These are phyloP conservation scores for Tricholauxania praeusta DNA, from an alignment of 2,888 invertebrate genomes.

Conservation along the genomic window DNA sequence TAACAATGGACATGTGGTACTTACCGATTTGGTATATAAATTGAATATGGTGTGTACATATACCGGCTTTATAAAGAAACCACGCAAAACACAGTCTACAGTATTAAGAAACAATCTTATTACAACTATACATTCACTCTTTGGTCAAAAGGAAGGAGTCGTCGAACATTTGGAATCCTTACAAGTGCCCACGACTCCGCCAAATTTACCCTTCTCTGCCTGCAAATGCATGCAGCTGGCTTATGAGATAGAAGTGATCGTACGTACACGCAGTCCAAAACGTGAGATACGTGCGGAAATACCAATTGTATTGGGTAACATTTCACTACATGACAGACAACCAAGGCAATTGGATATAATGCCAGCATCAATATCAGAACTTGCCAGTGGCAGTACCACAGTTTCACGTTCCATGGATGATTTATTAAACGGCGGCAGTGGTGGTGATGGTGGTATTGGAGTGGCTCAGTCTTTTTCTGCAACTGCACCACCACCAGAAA, in stretches of 20 bases:
- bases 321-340: slow-evolving; percentile 23
- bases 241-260: slow-evolving; percentile 59
- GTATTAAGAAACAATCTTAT: slow-evolving; percentile 48
- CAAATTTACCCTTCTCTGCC: slow-evolving; percentile 47
- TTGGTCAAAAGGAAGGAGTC: slow-evolving; percentile 38
- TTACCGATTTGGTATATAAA: slow-evolving; percentile 53
- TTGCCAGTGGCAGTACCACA: no score
- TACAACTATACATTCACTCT: slow-evolving; percentile 48
- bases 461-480: neutral
- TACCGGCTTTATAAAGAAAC: slow-evolving; percentile 47
- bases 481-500: slow-evolving; percentile 4
- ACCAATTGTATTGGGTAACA: slow-evolving; percentile 25
- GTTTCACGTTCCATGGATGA: no score
- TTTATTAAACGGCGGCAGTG: no score
- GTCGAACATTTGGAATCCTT: slow-evolving; percentile 56
- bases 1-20: slow-evolving; percentile 52
- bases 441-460: no score
- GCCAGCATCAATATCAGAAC: no score
- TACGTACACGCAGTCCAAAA: slow-evolving; percentile 47
- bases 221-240: slow-evolving; percentile 57
- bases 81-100: slow-evolving; percentile 46
- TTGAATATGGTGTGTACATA: slow-evolving; percentile 55
- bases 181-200: slow-evolving; percentile 53
- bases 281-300: slow-evolving; percentile 47
- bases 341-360: neutral